Conservation (phyloP, 2,888 invertebrate species). For the Aporophyla nigra region DNA sequence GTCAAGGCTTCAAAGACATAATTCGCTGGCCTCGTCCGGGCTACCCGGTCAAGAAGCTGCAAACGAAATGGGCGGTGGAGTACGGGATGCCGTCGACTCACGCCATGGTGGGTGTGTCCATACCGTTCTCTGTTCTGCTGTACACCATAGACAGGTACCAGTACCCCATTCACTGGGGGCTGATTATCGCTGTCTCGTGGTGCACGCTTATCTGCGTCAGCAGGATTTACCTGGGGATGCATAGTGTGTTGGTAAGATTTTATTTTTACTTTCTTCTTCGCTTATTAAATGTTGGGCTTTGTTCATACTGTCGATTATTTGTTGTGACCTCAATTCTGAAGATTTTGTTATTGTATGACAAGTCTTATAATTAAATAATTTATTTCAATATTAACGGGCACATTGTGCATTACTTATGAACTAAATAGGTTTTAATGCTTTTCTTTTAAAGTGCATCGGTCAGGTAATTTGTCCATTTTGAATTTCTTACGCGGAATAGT, state of each 20-base stretch:
- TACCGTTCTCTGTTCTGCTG: conserved; percentile 96
- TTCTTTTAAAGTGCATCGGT: background rate
- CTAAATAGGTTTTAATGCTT: background rate
- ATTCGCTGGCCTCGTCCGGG: conserved; percentile 96
- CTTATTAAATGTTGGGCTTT: background rate
- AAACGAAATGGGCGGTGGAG: conserved; percentile 97
- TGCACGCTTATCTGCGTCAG: conserved; percentile 95
- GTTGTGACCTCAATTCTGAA: background rate
- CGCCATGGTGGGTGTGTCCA: conserved; percentile 97
- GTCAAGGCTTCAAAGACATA: conserved; percentile 97
- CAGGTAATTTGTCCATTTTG: background rate
- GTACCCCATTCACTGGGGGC: conserved; percentile 92
- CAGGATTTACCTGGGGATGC: conserved; percentile 98
- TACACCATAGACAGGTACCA: conserved; percentile 95
- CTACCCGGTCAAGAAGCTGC: conserved; percentile 95
- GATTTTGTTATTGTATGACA: background rate
- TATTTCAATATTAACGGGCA: background rate
- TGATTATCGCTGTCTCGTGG: conserved; percentile 92
- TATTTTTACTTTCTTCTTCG: conserved; percentile 3
- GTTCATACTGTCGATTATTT: background rate
- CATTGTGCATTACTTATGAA: background rate
- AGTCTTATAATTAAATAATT: background rate
- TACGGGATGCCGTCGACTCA: conserved; percentile 99
- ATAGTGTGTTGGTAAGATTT: conserved; percentile 94
- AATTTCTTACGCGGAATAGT: background rate